Percentiles rank a stretch among this genome's conserved stretches.
Evolutionary conservation across 2,888 invertebrate genomes (phyloP).

Genomic region (Ophioninae sp.): DNA sequence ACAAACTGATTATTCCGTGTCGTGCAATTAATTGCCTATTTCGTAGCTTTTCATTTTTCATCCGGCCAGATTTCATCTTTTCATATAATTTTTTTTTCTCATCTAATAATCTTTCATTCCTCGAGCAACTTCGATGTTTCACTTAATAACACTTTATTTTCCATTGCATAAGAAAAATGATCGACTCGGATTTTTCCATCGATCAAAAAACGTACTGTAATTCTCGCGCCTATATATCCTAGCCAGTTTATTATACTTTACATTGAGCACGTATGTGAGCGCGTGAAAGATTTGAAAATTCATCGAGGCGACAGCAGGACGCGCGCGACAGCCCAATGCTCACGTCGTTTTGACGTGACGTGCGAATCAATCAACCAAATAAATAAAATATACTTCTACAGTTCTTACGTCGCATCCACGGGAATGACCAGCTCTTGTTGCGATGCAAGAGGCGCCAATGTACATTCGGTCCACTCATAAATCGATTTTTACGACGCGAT

Average conservation of each 20-base stretch:
- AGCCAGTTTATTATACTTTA: constrained; percentile 31
- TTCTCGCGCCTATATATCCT: constrained; percentile 6
- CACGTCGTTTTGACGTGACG: constrained; percentile 64
- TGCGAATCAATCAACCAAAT: constrained; percentile 65
- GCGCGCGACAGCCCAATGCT: constrained; percentile 32
- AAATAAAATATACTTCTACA: constrained; percentile 37
- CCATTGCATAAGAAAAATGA: background rate
- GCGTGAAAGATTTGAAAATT: constrained; percentile 36
- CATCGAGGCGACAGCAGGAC: constrained; percentile 37
- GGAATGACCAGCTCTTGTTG: constrained; percentile 17
- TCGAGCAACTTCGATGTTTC: too few species aligned
- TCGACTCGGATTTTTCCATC: background rate
- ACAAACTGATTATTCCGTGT: too few species aligned
- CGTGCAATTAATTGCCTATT: too few species aligned
- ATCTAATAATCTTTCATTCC: too few species aligned
- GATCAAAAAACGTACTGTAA: background rate
- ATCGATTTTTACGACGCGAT: background rate
- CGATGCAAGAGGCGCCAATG: background rate
- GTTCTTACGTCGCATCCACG: constrained; percentile 42
- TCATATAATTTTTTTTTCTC: too few species aligned
- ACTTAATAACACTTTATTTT: background rate
- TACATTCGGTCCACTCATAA: constrained; percentile 12
- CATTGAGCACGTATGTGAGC: background rate
- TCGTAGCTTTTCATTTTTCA: too few species aligned
- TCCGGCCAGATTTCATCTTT: too few species aligned